These are phyloP conservation scores for Tolmerus cingulatus DNA, from an alignment of 2,888 invertebrate genomes.

Conservation along the genomic window DNA sequence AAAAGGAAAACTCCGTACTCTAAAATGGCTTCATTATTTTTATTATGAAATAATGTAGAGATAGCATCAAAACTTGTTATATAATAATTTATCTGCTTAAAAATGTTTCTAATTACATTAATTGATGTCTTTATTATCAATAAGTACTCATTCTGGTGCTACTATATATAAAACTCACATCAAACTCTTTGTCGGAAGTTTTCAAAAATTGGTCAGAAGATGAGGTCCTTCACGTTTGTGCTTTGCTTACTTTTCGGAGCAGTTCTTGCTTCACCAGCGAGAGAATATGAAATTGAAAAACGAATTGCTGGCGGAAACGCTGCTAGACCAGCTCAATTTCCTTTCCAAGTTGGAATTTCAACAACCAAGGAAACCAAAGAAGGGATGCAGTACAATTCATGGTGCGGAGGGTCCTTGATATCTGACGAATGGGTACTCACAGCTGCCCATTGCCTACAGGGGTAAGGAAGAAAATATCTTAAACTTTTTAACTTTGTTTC, in stretches of 20 bases:
- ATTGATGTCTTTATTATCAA: neutral
- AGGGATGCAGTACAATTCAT: neutral
- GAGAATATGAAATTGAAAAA: neutral
- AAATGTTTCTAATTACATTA: neutral
- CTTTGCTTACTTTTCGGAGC: neutral
- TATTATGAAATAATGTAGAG: neutral
- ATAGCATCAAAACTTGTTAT: neutral
- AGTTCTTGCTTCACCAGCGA: neutral
- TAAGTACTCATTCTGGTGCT: neutral
- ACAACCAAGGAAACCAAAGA: neutral
- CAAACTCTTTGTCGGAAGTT: neutral
- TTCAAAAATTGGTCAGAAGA: neutral
- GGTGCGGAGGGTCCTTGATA: constrained; percentile 5
- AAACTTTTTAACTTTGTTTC: neutral
- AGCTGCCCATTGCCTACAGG: neutral
- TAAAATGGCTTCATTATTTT: no score
- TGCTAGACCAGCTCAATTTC: constrained; percentile 37
- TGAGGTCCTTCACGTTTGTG: neutral
- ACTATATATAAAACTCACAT: neutral
- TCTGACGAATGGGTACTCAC: neutral
- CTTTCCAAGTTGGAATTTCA: neutral
- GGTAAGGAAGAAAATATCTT: neutral
- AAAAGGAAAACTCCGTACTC: no score
- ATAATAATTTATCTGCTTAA: no score
- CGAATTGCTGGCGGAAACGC: constrained; percentile 46